Evolutionary conservation across 2,888 invertebrate species (phyloP).

Genomic region (Glyphotaelius pellucidus): DNA sequence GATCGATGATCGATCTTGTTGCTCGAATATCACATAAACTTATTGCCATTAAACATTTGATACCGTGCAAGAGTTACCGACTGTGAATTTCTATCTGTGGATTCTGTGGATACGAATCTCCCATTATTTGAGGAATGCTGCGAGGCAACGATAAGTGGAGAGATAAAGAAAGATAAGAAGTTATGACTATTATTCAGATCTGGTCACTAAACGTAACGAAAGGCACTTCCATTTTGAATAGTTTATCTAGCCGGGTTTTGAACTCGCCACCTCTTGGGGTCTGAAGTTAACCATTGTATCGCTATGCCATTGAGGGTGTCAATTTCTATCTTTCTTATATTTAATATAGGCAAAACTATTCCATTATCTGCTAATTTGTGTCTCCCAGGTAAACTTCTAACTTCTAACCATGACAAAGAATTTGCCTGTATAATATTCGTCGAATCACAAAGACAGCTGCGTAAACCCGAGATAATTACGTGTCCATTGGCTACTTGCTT

Average conservation of each 20-base stretch:
- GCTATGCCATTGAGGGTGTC: not conserved
- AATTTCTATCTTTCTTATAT: not conserved
- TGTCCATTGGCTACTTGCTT: not conserved
- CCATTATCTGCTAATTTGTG: not conserved
- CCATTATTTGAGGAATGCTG: too few relatives aligned
- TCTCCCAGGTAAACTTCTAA: not conserved
- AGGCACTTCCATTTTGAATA: not conserved
- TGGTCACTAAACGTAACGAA: not conserved
- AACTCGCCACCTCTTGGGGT: not conserved
- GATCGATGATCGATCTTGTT: too few relatives aligned
- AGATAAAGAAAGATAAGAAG: not conserved
- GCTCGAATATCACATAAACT: too few relatives aligned
- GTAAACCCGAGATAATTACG: constrained; percentile 9
- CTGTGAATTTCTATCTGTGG: too few relatives aligned
- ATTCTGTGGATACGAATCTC: too few relatives aligned
- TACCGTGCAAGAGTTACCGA: too few relatives aligned
- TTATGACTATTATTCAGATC: not conserved
- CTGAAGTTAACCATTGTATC: not conserved
- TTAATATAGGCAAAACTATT: not conserved
- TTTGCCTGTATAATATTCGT: not conserved
- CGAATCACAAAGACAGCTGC: not conserved
- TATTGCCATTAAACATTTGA: too few relatives aligned
- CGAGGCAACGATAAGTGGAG: too few relatives aligned
- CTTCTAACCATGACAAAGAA: too few relatives aligned
- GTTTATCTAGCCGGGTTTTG: too few relatives aligned